These are phyloP conservation scores for Graphium colonna DNA, from an alignment of 2,888 invertebrate species.

Conservation along the genomic window DNA sequence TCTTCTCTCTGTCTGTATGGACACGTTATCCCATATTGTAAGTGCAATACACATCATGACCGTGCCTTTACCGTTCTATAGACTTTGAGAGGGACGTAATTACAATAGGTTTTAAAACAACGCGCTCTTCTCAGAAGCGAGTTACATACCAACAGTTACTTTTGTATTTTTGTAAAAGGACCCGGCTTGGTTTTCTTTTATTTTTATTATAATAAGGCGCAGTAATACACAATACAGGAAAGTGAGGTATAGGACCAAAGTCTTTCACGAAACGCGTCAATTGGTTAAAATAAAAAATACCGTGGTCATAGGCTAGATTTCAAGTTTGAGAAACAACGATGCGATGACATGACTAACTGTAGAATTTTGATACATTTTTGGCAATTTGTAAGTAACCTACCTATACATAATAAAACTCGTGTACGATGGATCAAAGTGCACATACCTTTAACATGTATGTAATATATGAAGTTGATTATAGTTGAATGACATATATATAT, in stretches of 20 bases:
- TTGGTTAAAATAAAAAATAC: conserved; percentile 53
- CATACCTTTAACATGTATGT: conserved; percentile 22
- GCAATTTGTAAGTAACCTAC: conserved; percentile 43
- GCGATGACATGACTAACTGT: conserved; percentile 48
- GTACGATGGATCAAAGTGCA: conserved; percentile 32
- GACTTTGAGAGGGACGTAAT: conserved; percentile 79
- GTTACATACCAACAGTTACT: conserved; percentile 57
- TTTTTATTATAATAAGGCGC: conserved; percentile 47
- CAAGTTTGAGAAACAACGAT: conserved; percentile 68
- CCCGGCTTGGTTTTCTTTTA: conserved; percentile 53
- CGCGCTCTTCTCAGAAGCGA: conserved; percentile 58
- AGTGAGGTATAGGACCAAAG: conserved; percentile 59
- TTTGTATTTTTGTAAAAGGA: conserved; percentile 62
- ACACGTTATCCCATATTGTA: conserved; percentile 64
- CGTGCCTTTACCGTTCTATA: conserved; percentile 80
- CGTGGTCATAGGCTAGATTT: conserved; percentile 65
- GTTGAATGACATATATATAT: conserved; percentile 6
- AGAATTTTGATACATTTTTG: conserved; percentile 54
- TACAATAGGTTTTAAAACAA: conserved; percentile 72
- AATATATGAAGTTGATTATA: conserved; percentile 13
- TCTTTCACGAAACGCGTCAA: conserved; percentile 60
- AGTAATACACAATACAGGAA: conserved; percentile 49
- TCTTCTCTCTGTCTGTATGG: conserved; percentile 73
- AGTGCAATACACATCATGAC: conserved; percentile 79
- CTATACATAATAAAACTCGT: conserved; percentile 37